Percentiles rank a stretch among this genome's conserved stretches.
phyloP scores from a whole-genome alignment of 2,797 vertebrate genomes.

The Huso huso region DNA sequence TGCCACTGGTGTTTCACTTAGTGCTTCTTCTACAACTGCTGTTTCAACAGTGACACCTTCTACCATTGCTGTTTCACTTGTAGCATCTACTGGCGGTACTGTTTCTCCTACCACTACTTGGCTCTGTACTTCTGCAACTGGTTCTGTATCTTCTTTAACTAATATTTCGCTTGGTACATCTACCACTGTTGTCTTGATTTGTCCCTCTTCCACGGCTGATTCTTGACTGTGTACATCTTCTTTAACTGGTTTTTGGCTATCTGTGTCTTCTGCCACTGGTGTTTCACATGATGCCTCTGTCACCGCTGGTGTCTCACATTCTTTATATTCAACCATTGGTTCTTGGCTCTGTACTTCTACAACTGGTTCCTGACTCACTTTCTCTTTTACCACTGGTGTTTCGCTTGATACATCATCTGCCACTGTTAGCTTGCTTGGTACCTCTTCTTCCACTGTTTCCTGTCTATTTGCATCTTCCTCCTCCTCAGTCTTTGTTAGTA shows the following conservation, averaged over 20 bases:
- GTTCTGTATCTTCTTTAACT: neutral
- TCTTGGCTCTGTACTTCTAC: slow-evolving; percentile 6
- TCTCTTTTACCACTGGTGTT: slow-evolving; percentile 5
- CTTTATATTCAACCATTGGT: slow-evolving; percentile 8
- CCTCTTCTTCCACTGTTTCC: slow-evolving; percentile 11
- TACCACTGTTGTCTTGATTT: slow-evolving; percentile 19
- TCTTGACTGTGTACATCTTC: neutral
- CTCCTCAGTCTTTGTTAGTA: slow-evolving; percentile 4
- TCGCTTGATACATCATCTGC: neutral
- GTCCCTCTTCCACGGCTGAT: slow-evolving; percentile 5
- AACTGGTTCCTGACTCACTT: neutral
- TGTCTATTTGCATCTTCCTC: slow-evolving; percentile 15
- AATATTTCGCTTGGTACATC: slow-evolving; percentile 7
- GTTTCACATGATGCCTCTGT: slow-evolving; percentile 8
- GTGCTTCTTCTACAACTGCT: neutral
- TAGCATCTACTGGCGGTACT: neutral
- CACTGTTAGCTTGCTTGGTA: slow-evolving; percentile 18
- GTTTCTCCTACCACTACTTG: neutral
- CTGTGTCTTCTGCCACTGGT: no score
- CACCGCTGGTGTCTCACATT: neutral
- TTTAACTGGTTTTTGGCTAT: neutral
- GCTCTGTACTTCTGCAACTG: neutral
- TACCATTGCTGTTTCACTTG: neutral
- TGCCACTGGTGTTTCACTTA: slow-evolving; percentile 2
- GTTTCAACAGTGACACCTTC: no score